These are phyloP conservation scores for Capromys pilorides DNA, from an alignment of 2,797 vertebrate genomes.

Conservation along the genomic window DNA sequence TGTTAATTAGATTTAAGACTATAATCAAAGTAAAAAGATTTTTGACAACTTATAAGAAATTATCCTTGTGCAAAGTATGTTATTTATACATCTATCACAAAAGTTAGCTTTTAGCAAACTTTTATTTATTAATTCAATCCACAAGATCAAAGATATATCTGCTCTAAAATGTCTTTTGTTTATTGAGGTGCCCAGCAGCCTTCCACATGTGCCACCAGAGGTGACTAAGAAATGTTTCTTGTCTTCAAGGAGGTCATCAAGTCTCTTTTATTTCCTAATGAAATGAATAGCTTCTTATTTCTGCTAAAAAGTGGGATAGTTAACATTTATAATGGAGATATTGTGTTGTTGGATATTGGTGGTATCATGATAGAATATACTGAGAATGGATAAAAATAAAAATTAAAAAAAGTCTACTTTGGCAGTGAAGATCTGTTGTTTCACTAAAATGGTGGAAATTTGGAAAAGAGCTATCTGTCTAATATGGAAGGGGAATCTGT, in stretches of 20 bases:
- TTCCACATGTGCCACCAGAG: neutral
- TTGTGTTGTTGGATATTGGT: neutral
- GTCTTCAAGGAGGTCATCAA: neutral
- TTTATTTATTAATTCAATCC: slow-evolving; percentile 6
- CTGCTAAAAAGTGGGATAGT: neutral
- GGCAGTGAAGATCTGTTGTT: neutral
- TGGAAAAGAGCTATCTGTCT: neutral
- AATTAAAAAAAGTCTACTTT: neutral
- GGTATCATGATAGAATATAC: neutral
- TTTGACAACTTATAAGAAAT: slow-evolving; percentile 7
- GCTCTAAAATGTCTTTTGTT: neutral
- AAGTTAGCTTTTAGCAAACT: neutral
- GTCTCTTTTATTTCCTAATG: neutral
- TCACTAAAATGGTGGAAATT: neutral
- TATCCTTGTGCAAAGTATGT: neutral
- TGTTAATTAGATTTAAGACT: slow-evolving; percentile 29
- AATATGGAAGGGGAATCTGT: neutral
- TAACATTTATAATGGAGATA: neutral
- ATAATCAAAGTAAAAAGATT: slow-evolving; percentile 46
- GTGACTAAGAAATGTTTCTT: neutral
- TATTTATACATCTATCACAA: neutral
- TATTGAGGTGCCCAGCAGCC: neutral
- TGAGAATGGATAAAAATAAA: neutral
- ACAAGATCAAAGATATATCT: neutral
- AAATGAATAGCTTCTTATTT: neutral